Evolutionary conservation across 2,113 vertebrate species (phyloP), one percentile per base, ranked within the genome.

Genomic region (Cepphus grylle): DNA sequence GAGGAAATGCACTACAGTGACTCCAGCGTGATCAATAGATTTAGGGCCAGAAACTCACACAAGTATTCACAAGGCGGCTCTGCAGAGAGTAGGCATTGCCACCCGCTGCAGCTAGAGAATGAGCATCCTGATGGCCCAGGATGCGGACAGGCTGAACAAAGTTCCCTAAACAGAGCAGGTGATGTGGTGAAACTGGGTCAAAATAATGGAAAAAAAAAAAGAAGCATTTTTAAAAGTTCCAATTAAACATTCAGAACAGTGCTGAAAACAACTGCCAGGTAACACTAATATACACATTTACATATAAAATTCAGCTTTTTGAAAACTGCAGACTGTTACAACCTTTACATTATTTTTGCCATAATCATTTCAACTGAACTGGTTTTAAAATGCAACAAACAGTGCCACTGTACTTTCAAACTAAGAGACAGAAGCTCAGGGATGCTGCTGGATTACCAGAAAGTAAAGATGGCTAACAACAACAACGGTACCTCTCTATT

Each of bases 21-120:
- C 82, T 93, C 79, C 49, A 81, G 50, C 2, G 4, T 27, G 59
- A 95, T 80, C 95, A 70, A 36, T 4, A 55, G 95, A 96, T 98
- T 97, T 88, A 93, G 67, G 87, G 87, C 71, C 72, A 93, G 97
- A 97, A 96, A 93, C 96, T 94, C 95, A 94, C 55, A 94, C 63
- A 69, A 91, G 72, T 85, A 95, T 94, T 93, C 97, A 96, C 89
- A 81, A 96, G 88, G 93, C 84, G 96, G 87, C 85, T 94, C 96
- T 90, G 96, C 95, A 94, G 88, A 81, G 77, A 87, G 43, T 11
- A 91, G 93, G 78, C 74, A 96, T 7, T 91, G 81, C 69, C 81
- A 94, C 55, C 52, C 90, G 55, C 5, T 77, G 56, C 81, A 97
- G 88, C 70, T 62, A 76, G 23, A 96, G 88, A 97, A 94, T 87